Evolutionary conservation across 2,888 invertebrate genomes (phyloP).

Genomic region (Nomada fucata): DNA sequence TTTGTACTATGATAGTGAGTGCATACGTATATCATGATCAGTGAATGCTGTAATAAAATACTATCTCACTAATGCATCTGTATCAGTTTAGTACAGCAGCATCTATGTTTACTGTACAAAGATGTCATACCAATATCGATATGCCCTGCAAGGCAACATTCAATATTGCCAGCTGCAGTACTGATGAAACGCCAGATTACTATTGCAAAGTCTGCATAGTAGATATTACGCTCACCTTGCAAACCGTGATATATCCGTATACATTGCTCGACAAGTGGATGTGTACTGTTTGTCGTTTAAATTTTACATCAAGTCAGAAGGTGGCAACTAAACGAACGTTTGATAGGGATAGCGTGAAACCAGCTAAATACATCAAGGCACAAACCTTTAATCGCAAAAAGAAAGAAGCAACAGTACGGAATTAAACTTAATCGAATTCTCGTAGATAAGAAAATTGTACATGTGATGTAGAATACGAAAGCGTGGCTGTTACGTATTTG

Average conservation of each 20-base stretch:
- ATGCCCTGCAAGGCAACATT: neutral
- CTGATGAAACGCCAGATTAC: neutral
- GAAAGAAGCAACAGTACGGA: neutral
- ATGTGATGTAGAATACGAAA: conserved; percentile 49
- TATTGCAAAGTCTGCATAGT: neutral
- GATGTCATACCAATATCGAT: neutral
- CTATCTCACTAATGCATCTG: neutral
- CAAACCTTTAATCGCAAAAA: neutral
- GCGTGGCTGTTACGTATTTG: conserved; percentile 52
- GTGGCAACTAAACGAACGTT: too few relatives aligned
- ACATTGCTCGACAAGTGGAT: too few relatives aligned
- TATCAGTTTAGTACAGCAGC: neutral
- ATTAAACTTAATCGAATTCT: conserved; percentile 54
- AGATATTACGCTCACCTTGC: too few relatives aligned
- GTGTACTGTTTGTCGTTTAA: too few relatives aligned
- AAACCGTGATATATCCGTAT: too few relatives aligned
- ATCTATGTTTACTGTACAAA: neutral
- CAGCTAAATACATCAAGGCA: neutral
- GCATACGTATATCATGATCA: neutral
- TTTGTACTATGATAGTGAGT: neutral
- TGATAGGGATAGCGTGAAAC: neutral
- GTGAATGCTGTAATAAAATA: neutral
- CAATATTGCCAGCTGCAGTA: neutral
- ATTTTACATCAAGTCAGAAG: too few relatives aligned
- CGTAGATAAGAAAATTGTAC: conserved; percentile 33